Evolutionary conservation across 1,140 invertebrate genomes (phyloP).

Genomic region (Colletes gigas): DNA sequence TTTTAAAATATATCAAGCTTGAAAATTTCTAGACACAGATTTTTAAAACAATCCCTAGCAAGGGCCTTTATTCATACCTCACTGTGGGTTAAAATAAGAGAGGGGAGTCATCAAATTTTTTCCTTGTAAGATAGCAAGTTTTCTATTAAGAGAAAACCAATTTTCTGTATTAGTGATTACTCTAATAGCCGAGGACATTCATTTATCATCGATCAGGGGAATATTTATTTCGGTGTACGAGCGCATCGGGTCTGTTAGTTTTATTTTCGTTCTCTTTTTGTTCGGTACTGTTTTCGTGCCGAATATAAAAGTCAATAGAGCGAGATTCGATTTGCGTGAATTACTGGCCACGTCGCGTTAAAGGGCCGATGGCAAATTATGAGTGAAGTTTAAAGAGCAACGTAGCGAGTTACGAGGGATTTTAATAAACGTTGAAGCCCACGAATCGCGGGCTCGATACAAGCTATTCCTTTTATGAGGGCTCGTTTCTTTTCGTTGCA

Average conservation of each 20-base stretch:
- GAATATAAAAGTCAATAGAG: background rate
- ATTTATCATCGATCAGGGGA: background rate
- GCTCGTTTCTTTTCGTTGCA: slow-evolving; percentile 1
- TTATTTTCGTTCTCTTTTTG: no score
- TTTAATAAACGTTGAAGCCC: slow-evolving; percentile 13
- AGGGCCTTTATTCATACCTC: no score
- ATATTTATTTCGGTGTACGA: no score
- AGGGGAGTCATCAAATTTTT: no score
- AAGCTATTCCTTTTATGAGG: background rate
- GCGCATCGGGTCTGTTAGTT: background rate
- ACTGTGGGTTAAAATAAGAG: no score
- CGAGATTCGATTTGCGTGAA: background rate
- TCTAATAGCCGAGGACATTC: background rate
- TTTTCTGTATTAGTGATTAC: background rate
- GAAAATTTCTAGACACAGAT: no score
- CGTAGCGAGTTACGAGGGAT: background rate
- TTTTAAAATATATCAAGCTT: no score
- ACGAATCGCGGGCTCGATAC: background rate
- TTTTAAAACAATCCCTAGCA: no score
- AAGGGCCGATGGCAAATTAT: background rate
- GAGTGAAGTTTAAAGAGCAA: background rate
- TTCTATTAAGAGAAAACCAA: no score
- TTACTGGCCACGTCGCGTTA: background rate
- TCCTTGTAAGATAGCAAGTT: no score
- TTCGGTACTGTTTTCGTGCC: background rate